Conservation (phyloP, 2,797 vertebrate genomes). For the Sparidentex hasta region DNA sequence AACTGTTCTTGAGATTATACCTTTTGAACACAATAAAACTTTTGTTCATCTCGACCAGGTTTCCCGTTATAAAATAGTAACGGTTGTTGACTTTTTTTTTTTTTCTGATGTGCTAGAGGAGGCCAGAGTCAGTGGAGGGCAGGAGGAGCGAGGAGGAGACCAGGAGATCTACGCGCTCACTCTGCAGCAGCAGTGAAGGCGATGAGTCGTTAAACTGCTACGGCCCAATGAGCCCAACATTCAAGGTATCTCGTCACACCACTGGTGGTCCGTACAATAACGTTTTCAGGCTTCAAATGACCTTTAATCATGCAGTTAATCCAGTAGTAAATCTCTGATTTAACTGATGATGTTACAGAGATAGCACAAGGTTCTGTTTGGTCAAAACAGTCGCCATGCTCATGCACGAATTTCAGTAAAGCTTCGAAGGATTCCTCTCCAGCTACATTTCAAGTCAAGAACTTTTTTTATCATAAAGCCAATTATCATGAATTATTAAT, state of each 20-base stretch:
- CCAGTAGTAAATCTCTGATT: neutral
- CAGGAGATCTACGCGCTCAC: conserved; percentile 56
- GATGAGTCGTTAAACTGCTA: conserved; percentile 81
- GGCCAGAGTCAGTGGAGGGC: conserved; percentile 55
- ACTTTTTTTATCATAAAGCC: neutral
- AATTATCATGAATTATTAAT: neutral
- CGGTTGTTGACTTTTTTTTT: conserved; percentile 6
- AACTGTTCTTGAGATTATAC: neutral
- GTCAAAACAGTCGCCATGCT: too few relatives aligned
- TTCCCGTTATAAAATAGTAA: neutral
- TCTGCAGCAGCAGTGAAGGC: conserved; percentile 39
- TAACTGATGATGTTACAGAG: neutral
- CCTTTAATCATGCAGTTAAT: neutral
- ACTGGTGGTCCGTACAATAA: neutral
- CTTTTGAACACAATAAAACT: neutral
- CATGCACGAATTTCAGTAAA: neutral
- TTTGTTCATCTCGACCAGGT: neutral
- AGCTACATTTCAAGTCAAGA: neutral
- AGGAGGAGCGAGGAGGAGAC: conserved; percentile 52
- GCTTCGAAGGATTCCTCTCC: neutral
- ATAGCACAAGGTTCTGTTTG: neutral
- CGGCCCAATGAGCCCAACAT: conserved; percentile 86
- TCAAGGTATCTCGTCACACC: conserved; percentile 83
- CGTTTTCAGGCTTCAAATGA: neutral
- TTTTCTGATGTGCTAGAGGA: conserved; percentile 30